A percentile compares a stretch with the other conserved stretches of the same genome.
Conservation (phyloP, 2,797 vertebrate species). For the Myiotriccus ornatus region DNA sequence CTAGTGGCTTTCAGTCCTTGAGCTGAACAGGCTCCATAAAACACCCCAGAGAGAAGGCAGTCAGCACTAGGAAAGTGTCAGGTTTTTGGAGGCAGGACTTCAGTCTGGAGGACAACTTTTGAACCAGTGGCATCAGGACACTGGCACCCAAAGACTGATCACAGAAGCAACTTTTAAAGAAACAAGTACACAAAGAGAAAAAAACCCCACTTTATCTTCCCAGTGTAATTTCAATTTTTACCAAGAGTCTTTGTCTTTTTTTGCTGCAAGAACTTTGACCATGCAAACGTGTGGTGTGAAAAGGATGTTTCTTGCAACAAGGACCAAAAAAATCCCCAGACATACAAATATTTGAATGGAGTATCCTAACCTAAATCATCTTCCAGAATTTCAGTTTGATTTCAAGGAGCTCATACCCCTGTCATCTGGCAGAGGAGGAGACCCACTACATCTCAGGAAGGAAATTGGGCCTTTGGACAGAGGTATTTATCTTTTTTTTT, state of each 20-base stretch:
- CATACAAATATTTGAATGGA: neutral
- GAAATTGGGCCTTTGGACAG: neutral
- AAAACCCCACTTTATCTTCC: neutral
- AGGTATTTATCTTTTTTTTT: neutral
- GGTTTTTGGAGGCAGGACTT: neutral
- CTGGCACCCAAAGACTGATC: neutral
- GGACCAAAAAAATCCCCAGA: neutral
- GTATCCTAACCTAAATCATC: neutral
- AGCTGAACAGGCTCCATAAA: fast-evolving
- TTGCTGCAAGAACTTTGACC: neutral
- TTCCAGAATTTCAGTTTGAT: neutral
- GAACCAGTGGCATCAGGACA: neutral
- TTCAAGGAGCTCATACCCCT: neutral
- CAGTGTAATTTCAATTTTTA: neutral
- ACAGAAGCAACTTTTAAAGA: neutral
- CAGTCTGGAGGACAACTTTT: neutral
- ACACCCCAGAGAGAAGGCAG: neutral
- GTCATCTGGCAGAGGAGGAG: neutral
- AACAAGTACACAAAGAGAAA: neutral
- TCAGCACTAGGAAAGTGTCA: neutral
- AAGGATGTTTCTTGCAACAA: neutral
- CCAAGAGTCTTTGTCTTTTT: neutral
- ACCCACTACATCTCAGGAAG: neutral
- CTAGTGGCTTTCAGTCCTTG: neutral
- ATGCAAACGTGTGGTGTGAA: fast-evolving